Base-by-base conservation (phyloP, 2,113 vertebrate species). In the Bos javanicus region DNA sequence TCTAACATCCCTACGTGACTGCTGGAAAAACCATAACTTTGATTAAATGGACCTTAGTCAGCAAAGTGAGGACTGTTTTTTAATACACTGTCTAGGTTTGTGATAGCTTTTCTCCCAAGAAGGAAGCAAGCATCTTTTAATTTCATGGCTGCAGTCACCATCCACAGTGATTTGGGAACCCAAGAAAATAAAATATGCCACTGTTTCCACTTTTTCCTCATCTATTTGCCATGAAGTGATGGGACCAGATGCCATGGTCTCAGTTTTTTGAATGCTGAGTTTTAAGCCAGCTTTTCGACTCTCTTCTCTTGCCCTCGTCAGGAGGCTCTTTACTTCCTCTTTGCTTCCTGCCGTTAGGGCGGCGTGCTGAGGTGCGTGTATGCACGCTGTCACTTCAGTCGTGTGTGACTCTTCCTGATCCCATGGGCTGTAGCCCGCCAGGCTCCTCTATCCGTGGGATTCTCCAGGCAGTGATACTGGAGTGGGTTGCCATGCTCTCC, bases 351-450 rank as follows among this genome's bases (percentile, higher is more conserved):
- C n/a, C n/a, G 1, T 23, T 6, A 23, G 17, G 64, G 64, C 9
- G 0, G 71, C 21, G 0, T 25, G 71, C 71, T 74, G 2, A 74
- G n/a, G 36, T 14, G 71, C 1, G 0, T 74, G 36, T 6, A 3
- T 39, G 36, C 71, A 25, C 2, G 21, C 71, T 43, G 21, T 25
- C 67, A 3, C 36, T 39, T 39, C 21, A 23, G 67, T 25, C 1
- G 3, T 25, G 5, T 74, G 36, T 23, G 36, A 14, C 71, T 43
- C 71, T 43, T 25, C 0, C 11, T 71, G 67, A 21, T 36, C 36
- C 71, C 7, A 0, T 25, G 71, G 71, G 43, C 71, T 25, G 21
- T 25, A 43, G 21, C 71, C 71, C 0, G 3, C 71, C 71, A 3
- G 71, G 36, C 36, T 14, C 21, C 71, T 43, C 71, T 26, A 0